Conservation (phyloP, 2,888 invertebrate species). For the Phalera bucephala region DNA sequence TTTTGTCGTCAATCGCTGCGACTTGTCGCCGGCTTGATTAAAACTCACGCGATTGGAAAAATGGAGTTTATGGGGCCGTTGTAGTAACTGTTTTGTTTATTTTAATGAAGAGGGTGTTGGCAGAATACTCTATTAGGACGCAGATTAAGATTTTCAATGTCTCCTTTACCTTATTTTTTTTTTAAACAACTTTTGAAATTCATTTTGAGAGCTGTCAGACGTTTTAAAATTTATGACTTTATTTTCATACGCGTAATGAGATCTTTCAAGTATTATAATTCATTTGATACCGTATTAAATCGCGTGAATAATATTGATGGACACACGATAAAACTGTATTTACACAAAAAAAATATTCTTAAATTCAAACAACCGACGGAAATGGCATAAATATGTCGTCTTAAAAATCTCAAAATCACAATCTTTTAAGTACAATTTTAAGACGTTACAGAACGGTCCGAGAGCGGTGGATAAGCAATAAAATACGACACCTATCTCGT, state of each 20-base stretch:
- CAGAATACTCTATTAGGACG: too few relatives aligned
- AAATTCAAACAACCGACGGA: slow-evolving; percentile 34
- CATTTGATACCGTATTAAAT: background rate
- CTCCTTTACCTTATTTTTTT: background rate
- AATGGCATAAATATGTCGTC: slow-evolving; percentile 41
- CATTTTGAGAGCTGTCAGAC: background rate
- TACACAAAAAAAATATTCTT: slow-evolving; percentile 21
- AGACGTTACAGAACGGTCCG: slow-evolving; percentile 39
- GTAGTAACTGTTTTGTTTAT: slow-evolving; percentile 11
- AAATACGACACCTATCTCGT: slow-evolving; percentile 63
- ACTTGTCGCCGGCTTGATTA: slow-evolving; percentile 33
- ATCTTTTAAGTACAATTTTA: slow-evolving; percentile 45
- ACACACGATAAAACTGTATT: background rate
- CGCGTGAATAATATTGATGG: background rate
- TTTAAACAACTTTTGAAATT: background rate
- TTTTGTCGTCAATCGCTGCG: slow-evolving; percentile 37
- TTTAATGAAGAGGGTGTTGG: too few relatives aligned
- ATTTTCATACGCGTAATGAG: background rate
- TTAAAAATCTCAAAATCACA: slow-evolving; percentile 37
- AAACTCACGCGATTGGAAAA: slow-evolving; percentile 35
- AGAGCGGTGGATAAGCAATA: slow-evolving; percentile 53
- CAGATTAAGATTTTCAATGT: too few relatives aligned
- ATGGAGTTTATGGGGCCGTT: slow-evolving; percentile 15
- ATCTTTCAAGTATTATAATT: background rate
- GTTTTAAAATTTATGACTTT: background rate